Base-by-base conservation (phyloP, 2,888 invertebrate species). In the Protophormia terraenovae region DNA sequence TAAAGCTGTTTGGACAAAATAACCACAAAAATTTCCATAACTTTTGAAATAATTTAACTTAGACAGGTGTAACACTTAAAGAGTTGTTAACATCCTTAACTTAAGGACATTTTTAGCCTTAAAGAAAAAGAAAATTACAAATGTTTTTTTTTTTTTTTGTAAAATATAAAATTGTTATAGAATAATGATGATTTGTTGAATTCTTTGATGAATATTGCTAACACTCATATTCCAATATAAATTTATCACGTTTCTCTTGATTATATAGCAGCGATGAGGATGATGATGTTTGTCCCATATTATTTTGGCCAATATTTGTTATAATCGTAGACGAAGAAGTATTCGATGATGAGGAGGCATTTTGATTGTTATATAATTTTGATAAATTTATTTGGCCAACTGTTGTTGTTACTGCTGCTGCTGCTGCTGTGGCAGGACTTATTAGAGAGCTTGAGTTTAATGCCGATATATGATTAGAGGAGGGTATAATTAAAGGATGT, bases 221-320 rank as follows among this genome's bases (percentile, higher is more conserved):
- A 92, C 92, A 92, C 88, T 92, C 91, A 87, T 92, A 92, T 86
- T 92, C 92, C 62, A 92, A 84, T 71, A 92, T 90, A 85, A 91
- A 92, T 79, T 90, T 89, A 86, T 92, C 90, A 75, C 89, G 88
- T 77, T 82, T 88, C 90, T 83, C 87, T 86, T 55, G 75, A 69
- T 60, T 87, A 10, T 38, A 83, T 12, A 58, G 83, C 16, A 35
- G 76, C 50, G 78, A 78, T 66, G 24, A 80, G 35, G 14, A 12
- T 3, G 38, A 6, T 8, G 69, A n/a, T n/a, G n/a, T n/a, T n/a
- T n/a, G 7, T 8, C 8, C 24, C 19, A n/a, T n/a, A n/a, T n/a
- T n/a, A n/a, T n/a, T n/a, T n/a, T n/a, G 50, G 76, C 14, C 47
- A 60, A 41, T 58, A 76, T 73, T 55, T 76, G n/a, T 27, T 69